phyloP scores from a whole-genome alignment of 1,140 invertebrate species.

The Choristoneura fumiferana region DNA sequence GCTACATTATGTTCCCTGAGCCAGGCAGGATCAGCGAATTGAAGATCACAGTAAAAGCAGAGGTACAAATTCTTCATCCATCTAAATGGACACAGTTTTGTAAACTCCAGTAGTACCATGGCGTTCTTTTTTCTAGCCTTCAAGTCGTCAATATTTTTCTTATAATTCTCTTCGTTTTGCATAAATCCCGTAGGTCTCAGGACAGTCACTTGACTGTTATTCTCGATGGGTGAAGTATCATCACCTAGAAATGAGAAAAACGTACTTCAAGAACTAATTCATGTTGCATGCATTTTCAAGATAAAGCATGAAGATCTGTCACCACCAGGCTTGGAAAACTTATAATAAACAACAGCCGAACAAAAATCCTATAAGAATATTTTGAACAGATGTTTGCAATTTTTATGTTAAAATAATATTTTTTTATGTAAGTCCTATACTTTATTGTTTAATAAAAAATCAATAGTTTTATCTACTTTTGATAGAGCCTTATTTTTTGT shows the following conservation, averaged over 20 bases:
- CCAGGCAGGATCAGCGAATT: conserved; percentile 47
- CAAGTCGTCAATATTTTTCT: conserved; percentile 39
- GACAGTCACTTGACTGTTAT: conserved; percentile 1
- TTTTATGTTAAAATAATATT: too few relatives aligned
- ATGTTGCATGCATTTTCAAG: conserved; percentile 21
- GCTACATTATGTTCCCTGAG: conserved; percentile 48
- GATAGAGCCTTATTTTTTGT: too few relatives aligned
- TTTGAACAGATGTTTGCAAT: too few relatives aligned
- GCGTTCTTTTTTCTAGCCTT: conserved; percentile 50
- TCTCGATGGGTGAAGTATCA: conserved; percentile 21
- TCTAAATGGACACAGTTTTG: conserved; percentile 63
- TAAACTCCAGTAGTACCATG: conserved; percentile 45
- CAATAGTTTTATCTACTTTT: too few relatives aligned
- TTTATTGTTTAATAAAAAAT: too few relatives aligned
- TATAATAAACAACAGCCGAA: too few relatives aligned
- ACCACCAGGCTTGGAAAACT: too few relatives aligned
- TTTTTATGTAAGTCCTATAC: too few relatives aligned
- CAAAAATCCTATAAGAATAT: too few relatives aligned
- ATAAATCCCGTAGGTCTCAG: neutral
- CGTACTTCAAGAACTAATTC: conserved; percentile 25
- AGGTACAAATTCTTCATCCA: conserved; percentile 66
- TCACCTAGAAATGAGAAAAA: conserved; percentile 69
- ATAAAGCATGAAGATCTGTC: too few relatives aligned
- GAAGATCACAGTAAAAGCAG: conserved; percentile 59
- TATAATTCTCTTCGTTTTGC: conserved; percentile 31